Percentiles rank a stretch among this genome's conserved stretches.
Evolutionary conservation across 2,797 vertebrate genomes (phyloP).

Genomic region (Mormyrus proboscirostris): DNA sequence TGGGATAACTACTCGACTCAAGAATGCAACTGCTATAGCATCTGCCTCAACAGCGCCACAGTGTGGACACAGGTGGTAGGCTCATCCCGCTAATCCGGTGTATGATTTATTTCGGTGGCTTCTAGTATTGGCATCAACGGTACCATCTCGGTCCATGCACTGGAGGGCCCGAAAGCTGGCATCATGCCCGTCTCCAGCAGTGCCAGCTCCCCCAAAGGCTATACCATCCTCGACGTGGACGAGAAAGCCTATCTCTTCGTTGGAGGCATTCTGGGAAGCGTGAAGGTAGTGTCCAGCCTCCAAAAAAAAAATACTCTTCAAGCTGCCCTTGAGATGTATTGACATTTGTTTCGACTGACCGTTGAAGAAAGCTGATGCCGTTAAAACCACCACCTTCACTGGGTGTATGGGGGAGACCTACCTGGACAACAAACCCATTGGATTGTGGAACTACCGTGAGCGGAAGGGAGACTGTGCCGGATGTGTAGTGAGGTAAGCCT

Average conservation of each 20-base stretch:
- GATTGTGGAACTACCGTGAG: slow-evolving; percentile 93
- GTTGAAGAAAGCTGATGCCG: slow-evolving; percentile 82
- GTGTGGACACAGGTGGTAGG: slow-evolving; percentile 21
- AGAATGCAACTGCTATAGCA: background rate
- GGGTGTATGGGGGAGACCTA: slow-evolving; percentile 96
- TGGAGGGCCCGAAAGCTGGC: slow-evolving; percentile 83
- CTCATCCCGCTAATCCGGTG: slow-evolving; percentile 37
- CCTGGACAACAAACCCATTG: slow-evolving; percentile 87
- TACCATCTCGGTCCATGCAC: slow-evolving; percentile 77
- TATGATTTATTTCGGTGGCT: background rate
- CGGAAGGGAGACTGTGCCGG: slow-evolving; percentile 90
- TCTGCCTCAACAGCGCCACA: background rate
- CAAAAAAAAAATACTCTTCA: background rate
- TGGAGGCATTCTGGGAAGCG: slow-evolving; percentile 79
- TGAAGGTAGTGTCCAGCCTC: slow-evolving; percentile 66
- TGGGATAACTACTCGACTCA: background rate
- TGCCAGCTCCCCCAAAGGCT: slow-evolving; percentile 73
- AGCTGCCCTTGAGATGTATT: background rate
- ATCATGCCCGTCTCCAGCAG: slow-evolving; percentile 71
- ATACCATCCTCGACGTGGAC: slow-evolving; percentile 89
- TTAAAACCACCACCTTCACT: slow-evolving; percentile 78
- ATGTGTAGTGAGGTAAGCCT: slow-evolving; percentile 79
- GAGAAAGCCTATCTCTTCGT: slow-evolving; percentile 89
- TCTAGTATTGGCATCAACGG: slow-evolving; percentile 86
- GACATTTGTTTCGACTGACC: background rate